phyloP scores from a whole-genome alignment of 1,140 invertebrate genomes.

The Drosophila bocqueti region DNA sequence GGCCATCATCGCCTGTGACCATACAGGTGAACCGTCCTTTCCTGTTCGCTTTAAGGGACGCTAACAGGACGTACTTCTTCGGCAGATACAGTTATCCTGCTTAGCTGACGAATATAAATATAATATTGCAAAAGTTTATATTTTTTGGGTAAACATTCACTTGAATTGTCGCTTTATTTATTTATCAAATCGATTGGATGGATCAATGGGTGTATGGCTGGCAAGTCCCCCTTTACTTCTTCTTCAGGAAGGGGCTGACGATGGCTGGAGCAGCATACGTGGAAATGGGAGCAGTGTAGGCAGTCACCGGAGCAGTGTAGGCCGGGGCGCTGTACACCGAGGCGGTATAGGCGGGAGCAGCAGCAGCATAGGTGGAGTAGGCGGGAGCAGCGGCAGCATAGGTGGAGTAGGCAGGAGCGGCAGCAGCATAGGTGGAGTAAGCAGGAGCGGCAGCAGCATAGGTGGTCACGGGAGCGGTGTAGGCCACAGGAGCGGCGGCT shows the following conservation, averaged over 20 bases:
- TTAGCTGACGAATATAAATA: not conserved
- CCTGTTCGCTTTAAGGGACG: conserved; percentile 1
- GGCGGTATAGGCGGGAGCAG: no score
- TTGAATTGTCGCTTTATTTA: conserved; percentile 53
- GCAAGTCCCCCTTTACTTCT: conserved; percentile 57
- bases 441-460: conserved; percentile 42
- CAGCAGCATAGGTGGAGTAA: conserved; percentile 58
- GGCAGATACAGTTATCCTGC: conserved; percentile 1
- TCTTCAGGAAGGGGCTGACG: conserved; percentile 74
- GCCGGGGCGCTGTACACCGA: conserved; percentile 57
- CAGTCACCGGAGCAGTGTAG: conserved; percentile 58
- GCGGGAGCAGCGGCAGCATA: conserved; percentile 65
- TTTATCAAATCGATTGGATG: conserved; percentile 19
- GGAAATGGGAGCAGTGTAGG: conserved; percentile 45
- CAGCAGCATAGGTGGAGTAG: no score
- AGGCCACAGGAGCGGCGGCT: conserved; percentile 61
- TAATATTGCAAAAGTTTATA: not conserved
- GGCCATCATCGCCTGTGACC: not conserved
- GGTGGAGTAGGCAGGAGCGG: conserved; percentile 62
- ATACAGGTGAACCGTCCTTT: conserved; percentile 18
- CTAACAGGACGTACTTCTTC: not conserved
- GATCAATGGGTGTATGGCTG: not conserved
- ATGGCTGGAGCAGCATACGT: conserved; percentile 68
- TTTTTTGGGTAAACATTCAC: not conserved
- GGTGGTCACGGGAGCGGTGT: conserved; percentile 48